Percentiles rank a stretch among this genome's conserved stretches.
phyloP scores from a whole-genome alignment of 2,113 vertebrate species.

The Paratilapia polleni region DNA sequence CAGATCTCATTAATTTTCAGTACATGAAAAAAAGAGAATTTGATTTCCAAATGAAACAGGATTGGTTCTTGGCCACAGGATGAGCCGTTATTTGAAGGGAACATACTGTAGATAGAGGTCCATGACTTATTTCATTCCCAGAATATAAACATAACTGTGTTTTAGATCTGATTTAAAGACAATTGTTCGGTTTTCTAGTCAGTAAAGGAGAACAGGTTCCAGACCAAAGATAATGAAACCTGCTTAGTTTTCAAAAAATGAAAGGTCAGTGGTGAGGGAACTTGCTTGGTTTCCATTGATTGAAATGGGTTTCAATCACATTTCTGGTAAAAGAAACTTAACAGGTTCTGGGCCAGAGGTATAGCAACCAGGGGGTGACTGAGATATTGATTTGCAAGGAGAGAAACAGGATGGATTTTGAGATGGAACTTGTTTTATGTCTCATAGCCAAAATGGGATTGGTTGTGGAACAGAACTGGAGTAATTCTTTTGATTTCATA shows the following conservation, averaged over 20 bases:
- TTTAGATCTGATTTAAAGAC: background rate
- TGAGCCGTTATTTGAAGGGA: background rate
- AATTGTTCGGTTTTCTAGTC: background rate
- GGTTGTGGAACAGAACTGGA: background rate
- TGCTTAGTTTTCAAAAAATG: background rate
- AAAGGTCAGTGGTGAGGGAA: constrained; percentile 63
- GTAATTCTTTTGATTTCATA: background rate
- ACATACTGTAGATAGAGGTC: background rate
- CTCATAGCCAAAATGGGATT: background rate
- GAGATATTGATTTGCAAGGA: background rate
- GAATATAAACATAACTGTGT: too few relatives aligned
- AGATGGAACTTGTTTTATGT: background rate
- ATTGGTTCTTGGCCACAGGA: accelerated
- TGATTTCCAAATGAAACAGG: too few relatives aligned
- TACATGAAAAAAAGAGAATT: too few relatives aligned
- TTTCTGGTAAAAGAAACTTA: background rate
- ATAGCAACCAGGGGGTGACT: background rate
- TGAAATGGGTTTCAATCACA: background rate
- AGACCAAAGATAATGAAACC: background rate
- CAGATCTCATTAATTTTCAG: too few relatives aligned
- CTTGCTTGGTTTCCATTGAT: constrained; percentile 66
- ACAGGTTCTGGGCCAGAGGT: background rate
- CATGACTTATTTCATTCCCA: background rate
- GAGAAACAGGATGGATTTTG: accelerated
- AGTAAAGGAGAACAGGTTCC: background rate